A percentile compares a stretch with the other conserved stretches of the same genome.
Evolutionary conservation across 2,113 vertebrate genomes (phyloP).

Genomic region (Varanus salvator): DNA sequence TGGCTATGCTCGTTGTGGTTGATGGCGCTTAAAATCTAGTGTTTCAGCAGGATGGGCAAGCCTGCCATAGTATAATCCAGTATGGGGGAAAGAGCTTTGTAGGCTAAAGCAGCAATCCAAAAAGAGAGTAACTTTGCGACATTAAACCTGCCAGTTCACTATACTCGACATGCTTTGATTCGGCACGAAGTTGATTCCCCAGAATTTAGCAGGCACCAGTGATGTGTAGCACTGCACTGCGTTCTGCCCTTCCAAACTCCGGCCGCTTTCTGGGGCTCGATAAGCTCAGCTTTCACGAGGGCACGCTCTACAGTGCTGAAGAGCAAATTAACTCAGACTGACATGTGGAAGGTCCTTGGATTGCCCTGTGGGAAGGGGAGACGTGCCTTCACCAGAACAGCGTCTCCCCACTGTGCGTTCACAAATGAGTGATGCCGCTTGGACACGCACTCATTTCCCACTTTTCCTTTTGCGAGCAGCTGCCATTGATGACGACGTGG

Average conservation of each 20-base stretch:
- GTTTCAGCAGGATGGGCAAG: too few species aligned
- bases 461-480: conserved; percentile 65
- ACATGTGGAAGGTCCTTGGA: not conserved
- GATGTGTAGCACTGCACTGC: conserved; percentile 28
- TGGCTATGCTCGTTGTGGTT: too few species aligned
- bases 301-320: conserved; percentile 28
- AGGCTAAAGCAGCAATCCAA: not conserved
- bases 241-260: conserved; percentile 42
- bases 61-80: not conserved
- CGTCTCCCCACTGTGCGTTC: conserved; percentile 6
- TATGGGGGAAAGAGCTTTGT: not conserved
- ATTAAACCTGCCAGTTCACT: conserved; percentile 41
- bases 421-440: not conserved
- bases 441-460: conserved; percentile 25
- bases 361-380: not conserved
- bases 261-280: conserved; percentile 27
- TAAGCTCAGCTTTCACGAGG: conserved; percentile 42
- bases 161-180: conserved; percentile 33
- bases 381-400: not conserved
- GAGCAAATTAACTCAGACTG: conserved; percentile 9
- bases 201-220: conserved; percentile 49
- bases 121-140: not conserved
- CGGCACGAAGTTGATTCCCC: not conserved
- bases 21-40: too few species aligned
- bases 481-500: conserved; percentile 89